A percentile compares a stretch with the other conserved stretches of the same genome.
phyloP scores from a whole-genome alignment of 2,888 invertebrate genomes.

The Parnassius glacialis region DNA sequence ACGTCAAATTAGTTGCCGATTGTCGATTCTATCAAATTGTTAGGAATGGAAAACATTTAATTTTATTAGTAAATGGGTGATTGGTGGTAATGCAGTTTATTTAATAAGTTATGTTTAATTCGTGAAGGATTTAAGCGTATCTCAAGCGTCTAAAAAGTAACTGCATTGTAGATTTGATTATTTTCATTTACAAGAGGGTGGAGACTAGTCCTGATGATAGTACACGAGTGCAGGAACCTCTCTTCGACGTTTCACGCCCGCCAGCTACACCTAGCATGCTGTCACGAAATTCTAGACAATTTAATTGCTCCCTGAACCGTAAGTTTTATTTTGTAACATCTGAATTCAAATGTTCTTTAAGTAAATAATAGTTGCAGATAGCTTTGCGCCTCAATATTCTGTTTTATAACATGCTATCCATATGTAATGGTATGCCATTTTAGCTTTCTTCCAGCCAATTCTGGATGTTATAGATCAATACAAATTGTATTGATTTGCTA shows the following conservation, averaged over 20 bases:
- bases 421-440: too few species aligned
- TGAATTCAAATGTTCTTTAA: not conserved
- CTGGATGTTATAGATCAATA: not conserved
- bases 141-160: not conserved
- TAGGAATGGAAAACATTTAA: too few species aligned
- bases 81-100: not conserved
- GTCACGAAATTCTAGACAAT: conserved; percentile 1
- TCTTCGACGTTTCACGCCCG: conserved; percentile 3
- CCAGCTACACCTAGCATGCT: conserved; percentile 4
- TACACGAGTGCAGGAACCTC: conserved; percentile 3
- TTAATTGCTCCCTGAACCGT: conserved; percentile 9
- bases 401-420: too few species aligned
- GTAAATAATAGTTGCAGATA: too few species aligned
- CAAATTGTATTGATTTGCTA: conserved; percentile 10
- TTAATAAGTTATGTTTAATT: conserved; percentile 1
- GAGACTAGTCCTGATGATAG: conserved; percentile 12
- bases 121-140: not conserved
- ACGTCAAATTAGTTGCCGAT: too few species aligned
- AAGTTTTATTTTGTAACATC: conserved; percentile 7
- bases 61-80: too few species aligned
- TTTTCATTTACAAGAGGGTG: conserved; percentile 8
- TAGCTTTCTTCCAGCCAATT: too few species aligned
- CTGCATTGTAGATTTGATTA: not conserved
- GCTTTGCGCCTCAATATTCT: too few species aligned
- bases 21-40: too few species aligned